These are phyloP conservation scores for Callocephalon fimbriatum DNA, from an alignment of 2,113 vertebrate species.

Conservation along the genomic window DNA sequence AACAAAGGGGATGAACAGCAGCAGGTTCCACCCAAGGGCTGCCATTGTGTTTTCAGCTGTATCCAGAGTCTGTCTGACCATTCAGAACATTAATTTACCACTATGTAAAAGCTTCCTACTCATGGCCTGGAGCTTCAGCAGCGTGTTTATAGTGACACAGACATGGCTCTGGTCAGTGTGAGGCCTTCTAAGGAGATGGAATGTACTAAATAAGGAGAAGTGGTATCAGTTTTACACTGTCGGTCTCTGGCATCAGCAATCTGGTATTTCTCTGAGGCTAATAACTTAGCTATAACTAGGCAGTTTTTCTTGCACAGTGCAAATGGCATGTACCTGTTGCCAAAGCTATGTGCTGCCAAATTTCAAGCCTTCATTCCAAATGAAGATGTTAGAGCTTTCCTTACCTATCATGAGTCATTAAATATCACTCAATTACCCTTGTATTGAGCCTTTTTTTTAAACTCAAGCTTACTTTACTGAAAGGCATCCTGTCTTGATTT, in stretches of 20 bases:
- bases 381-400: conserved; percentile 29
- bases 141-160: not conserved
- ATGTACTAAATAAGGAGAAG: not conserved
- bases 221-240: not conserved
- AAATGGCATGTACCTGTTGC: not conserved
- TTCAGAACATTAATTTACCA: not conserved
- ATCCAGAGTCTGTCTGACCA: not conserved
- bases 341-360: not conserved
- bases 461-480: conserved; percentile 37
- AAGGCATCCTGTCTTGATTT: conserved; percentile 64
- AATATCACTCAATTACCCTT: conserved; percentile 48
- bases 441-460: conserved; percentile 11
- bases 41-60: not conserved
- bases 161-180: not conserved
- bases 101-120: not conserved
- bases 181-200: not conserved
- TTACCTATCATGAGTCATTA: conserved; percentile 41
- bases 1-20: not conserved
- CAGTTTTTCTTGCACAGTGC: not conserved
- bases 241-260: not conserved
- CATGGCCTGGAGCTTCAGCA: not conserved
- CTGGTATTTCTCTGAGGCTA: not conserved
- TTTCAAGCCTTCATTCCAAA: conserved; percentile 4
- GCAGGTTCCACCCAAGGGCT: not conserved
- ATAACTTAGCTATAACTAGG: not conserved